Evolutionary conservation across 2,888 invertebrate species (phyloP).

Genomic region (Cheilosia vulpina): DNA sequence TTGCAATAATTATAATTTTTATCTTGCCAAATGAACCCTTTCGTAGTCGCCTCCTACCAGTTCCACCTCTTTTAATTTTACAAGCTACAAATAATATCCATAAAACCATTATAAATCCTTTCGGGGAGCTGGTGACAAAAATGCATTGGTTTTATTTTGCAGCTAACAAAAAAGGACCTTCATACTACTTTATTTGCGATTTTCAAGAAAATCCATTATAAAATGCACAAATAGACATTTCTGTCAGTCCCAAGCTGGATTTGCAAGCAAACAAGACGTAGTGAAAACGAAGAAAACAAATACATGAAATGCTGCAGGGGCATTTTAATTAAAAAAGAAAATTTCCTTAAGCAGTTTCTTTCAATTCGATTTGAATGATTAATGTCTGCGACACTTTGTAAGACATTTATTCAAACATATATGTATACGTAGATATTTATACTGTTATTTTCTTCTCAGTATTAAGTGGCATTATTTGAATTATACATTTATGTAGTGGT

Average conservation of each 20-base stretch:
- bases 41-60: constrained; percentile 22
- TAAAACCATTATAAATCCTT: constrained; percentile 38
- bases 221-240: constrained; percentile 38
- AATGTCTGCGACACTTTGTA: constrained; percentile 23
- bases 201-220: constrained; percentile 43
- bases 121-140: constrained; percentile 24
- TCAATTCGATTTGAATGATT: constrained; percentile 30
- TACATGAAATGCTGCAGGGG: constrained; percentile 19
- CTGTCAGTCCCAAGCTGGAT: constrained; percentile 18
- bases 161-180: constrained; percentile 28
- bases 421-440: background rate
- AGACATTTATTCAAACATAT: background rate
- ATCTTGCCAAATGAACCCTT: constrained; percentile 43
- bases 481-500: background rate
- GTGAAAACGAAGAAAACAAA: constrained; percentile 18
- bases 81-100: constrained; percentile 36
- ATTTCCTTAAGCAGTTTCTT: constrained; percentile 27
- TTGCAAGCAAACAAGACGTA: constrained; percentile 19
- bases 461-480: no score
- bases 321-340: constrained; percentile 39
- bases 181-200: constrained; percentile 28
- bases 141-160: constrained; percentile 38
- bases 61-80: constrained; percentile 40
- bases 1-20: constrained; percentile 42
- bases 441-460: no score